Conservation (phyloP, 2,113 vertebrate species). For the Tonatia bakeri region DNA sequence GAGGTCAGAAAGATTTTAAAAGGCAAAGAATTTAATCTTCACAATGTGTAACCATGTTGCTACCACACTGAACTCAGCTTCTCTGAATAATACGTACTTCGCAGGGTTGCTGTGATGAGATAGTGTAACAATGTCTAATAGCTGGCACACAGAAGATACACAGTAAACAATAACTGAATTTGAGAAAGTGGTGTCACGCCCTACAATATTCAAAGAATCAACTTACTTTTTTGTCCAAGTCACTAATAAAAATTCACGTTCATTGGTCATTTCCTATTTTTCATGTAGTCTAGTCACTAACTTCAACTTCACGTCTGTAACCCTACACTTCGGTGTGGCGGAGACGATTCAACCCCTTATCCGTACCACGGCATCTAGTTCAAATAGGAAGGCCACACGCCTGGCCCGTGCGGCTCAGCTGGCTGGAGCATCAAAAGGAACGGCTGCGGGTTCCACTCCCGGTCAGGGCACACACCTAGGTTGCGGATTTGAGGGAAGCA, state of each 20-base stretch:
- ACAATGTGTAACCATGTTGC: background rate
- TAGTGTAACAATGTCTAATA: background rate
- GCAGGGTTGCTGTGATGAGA: background rate
- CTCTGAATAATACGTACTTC: background rate
- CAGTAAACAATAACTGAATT: background rate
- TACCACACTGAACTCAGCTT: background rate
- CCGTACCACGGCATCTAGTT: background rate
- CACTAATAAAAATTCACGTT: background rate
- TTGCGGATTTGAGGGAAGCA: too few species aligned
- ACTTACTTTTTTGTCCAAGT: background rate
- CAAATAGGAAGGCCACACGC: rapidly evolving
- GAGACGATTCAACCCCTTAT: background rate
- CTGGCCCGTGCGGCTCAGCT: too few species aligned
- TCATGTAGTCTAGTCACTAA: background rate
- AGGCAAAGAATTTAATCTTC: background rate
- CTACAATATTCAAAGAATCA: background rate
- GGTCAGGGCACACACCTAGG: too few species aligned
- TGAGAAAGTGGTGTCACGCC: background rate
- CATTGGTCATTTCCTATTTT: background rate
- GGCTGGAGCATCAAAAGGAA: too few species aligned
- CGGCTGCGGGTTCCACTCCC: too few species aligned
- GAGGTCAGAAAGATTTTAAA: background rate
- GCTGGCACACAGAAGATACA: background rate
- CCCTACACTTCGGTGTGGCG: background rate
- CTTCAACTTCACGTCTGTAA: background rate